Base-by-base conservation (phyloP, 2,113 vertebrate species). In the Vulpes vulpes region DNA sequence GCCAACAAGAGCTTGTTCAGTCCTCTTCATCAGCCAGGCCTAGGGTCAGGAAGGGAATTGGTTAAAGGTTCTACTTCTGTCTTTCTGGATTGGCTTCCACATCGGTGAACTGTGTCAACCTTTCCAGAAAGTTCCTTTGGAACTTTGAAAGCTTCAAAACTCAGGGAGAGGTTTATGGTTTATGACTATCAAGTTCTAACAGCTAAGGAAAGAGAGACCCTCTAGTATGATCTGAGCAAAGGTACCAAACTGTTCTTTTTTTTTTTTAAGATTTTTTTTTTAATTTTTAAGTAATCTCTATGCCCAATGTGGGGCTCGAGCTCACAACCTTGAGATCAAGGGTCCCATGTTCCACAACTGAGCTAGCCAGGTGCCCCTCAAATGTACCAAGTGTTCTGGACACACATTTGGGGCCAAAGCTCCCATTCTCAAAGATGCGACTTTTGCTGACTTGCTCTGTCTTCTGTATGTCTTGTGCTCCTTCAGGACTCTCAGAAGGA, bases 401-500 rank as follows among this genome's bases (percentile, higher is more conserved):
- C 15, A 25, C 3, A 25, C 25, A 1, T 30, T 71, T 60, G 74
- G n/a, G 35, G 12, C 11, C 80, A 76, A 82, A 43, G 12, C 0
- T 20, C 30, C 27, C 19, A 4, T 14, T 69, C 43, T 60, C 73
- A 85, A 95, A 11, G 14, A 67, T 62, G 69, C 0, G 0, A 60
- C 35, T 53, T 43, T 43, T 38, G 27, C 25, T 51, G 15, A 32
- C 86, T 79, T 32, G 19, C 22, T 87, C 38, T 76, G 19, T 82
- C 73, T 83, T 87, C 55, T 55, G 0, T 9, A 23, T 22, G 35
- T 22, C 69, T 32, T 0, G 0, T 22, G 22, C 7, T n/a, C 64
- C 92, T 57, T 67, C 30, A 8, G 53, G 19, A 15, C 9, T 35
- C n/a, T 17, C 2, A 17, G 62, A 1, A 60, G 12, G 25, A 43